Conservation (phyloP, 2,888 invertebrate species). For the Hymenopus coronatus region DNA sequence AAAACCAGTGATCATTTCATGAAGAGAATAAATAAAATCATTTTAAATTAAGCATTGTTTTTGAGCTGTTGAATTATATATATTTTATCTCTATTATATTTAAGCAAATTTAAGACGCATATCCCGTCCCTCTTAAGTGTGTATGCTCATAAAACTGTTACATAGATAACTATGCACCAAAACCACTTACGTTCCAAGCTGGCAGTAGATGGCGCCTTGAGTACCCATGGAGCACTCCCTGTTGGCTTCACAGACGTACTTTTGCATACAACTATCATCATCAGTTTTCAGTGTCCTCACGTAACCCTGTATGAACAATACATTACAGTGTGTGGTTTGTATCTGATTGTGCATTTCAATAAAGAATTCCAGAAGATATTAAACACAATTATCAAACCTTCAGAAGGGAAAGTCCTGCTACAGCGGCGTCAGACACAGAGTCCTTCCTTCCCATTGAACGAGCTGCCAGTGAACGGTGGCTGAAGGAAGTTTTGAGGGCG, state of each 20-base stretch:
- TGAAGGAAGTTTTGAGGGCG: constrained; percentile 88
- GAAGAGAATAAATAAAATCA: no score
- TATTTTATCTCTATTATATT: no score
- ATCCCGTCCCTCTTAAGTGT: no score
- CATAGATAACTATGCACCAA: not conserved
- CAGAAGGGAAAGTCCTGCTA: constrained; percentile 83
- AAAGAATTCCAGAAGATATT: not conserved
- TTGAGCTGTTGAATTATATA: not conserved
- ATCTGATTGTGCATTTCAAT: not conserved
- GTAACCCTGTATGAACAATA: constrained; percentile 59
- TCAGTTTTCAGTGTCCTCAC: constrained; percentile 70
- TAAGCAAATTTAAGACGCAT: no score
- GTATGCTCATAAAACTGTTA: not conserved
- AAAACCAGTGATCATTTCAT: no score
- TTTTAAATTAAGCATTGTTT: no score
- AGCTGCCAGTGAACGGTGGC: constrained; percentile 82
- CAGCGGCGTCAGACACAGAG: constrained; percentile 84
- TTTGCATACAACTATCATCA: constrained; percentile 81
- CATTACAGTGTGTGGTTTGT: not conserved
- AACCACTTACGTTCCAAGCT: constrained; percentile 83
- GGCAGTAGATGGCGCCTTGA: constrained; percentile 83
- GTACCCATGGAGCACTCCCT: constrained; percentile 78
- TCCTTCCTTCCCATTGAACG: constrained; percentile 83
- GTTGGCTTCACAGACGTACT: constrained; percentile 86
- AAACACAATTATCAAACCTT: constrained; percentile 52